Evolutionary conservation across 2,113 vertebrate species (phyloP).

Genomic region (Corydoras maculifer): DNA sequence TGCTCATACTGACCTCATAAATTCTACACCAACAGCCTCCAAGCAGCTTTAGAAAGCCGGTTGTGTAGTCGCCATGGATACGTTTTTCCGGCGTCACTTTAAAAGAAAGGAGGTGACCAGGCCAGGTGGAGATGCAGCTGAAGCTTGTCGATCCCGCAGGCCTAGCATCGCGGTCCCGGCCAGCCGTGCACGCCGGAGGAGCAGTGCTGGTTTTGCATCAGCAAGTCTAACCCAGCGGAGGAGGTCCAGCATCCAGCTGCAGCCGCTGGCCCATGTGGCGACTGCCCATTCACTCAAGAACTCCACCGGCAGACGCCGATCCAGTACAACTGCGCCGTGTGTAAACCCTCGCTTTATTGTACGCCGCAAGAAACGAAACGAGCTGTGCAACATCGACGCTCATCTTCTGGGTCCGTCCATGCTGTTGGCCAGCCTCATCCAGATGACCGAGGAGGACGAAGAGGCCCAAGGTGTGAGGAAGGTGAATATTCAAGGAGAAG

Average conservation of each 20-base stretch:
- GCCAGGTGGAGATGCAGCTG: neutral
- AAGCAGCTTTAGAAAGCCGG: constrained; percentile 15
- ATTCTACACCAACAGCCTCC: constrained; percentile 73
- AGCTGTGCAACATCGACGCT: constrained; percentile 35
- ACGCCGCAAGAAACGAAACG: constrained; percentile 35
- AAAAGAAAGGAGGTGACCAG: constrained; percentile 59
- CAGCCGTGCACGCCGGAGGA: constrained; percentile 76
- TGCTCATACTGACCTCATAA: constrained; percentile 26
- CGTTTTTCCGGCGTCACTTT: constrained; percentile 86
- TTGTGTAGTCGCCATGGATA: constrained; percentile 71
- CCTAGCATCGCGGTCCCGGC: constrained; percentile 68
- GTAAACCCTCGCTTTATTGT: constrained; percentile 73
- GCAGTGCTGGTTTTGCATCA: constrained; percentile 74
- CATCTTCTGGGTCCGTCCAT: constrained; percentile 59
- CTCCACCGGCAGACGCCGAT: constrained; percentile 60
- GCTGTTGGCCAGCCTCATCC: constrained; percentile 60
- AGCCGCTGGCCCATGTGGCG: neutral
- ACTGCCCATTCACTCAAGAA: neutral
- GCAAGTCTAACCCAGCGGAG: constrained; percentile 61
- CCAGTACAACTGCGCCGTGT: constrained; percentile 76
- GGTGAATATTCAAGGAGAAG: constrained; percentile 50
- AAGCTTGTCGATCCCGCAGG: constrained; percentile 47
- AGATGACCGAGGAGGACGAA: constrained; percentile 52
- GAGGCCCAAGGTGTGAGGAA: constrained; percentile 24
- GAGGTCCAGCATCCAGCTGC: constrained; percentile 61